Percentiles rank a stretch among this genome's conserved stretches.
phyloP scores from a whole-genome alignment of 2,888 invertebrate species.

The Athalia cordata region DNA sequence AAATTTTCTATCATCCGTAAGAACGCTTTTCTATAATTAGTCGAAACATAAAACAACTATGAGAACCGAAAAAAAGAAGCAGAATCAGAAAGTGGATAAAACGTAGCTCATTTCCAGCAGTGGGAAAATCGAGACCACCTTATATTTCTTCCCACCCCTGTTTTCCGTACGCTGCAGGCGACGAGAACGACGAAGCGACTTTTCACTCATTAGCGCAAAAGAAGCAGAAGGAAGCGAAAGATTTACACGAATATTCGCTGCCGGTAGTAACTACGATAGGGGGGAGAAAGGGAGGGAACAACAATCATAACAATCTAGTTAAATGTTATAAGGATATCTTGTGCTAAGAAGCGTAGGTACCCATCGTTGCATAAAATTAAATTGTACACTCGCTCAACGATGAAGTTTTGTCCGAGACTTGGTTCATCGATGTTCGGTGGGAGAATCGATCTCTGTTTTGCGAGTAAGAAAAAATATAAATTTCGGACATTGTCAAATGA shows the following conservation, averaged over 20 bases:
- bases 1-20: too few relatives aligned
- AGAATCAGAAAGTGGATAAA: too few relatives aligned
- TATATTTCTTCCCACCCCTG: too few relatives aligned
- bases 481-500: not conserved
- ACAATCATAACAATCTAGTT: slow-evolving; percentile 73
- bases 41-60: too few relatives aligned
- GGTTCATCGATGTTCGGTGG: too few relatives aligned
- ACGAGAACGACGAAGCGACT: not conserved
- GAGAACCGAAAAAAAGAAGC: too few relatives aligned
- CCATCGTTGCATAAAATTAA: slow-evolving; percentile 74
- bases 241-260: slow-evolving; percentile 61
- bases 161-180: not conserved
- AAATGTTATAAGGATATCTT: slow-evolving; percentile 73
- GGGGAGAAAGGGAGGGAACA: slow-evolving; percentile 56
- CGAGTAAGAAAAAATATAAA: not conserved
- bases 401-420: slow-evolving; percentile 70
- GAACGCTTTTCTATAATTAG: too few relatives aligned
- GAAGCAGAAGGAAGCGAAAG: slow-evolving; percentile 51
- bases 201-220: slow-evolving; percentile 38
- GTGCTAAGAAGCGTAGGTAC: slow-evolving; percentile 72
- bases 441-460: too few relatives aligned
- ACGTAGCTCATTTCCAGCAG: too few relatives aligned
- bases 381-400: slow-evolving; percentile 70
- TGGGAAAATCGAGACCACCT: too few relatives aligned
- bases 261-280: slow-evolving; percentile 29